These are phyloP conservation scores for Scomber scombrus DNA, from an alignment of 2,113 vertebrate species.

Conservation along the genomic window DNA sequence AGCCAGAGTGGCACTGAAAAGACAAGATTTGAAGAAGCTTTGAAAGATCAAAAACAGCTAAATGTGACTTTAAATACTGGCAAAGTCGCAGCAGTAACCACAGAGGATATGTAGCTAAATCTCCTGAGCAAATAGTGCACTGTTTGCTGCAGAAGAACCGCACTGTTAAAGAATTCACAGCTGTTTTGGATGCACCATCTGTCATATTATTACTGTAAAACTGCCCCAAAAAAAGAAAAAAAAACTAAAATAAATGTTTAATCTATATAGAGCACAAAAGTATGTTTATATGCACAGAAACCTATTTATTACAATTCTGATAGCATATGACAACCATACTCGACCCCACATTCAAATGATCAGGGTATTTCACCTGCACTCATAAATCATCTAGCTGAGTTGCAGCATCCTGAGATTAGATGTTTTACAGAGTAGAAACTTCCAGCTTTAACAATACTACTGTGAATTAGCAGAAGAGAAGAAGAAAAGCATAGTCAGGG, in stretches of 20 bases:
- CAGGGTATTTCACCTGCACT: not conserved
- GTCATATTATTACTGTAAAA: not conserved
- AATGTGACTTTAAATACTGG: not conserved
- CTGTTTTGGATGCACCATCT: not conserved
- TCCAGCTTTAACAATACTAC: not conserved
- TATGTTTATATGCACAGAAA: not conserved
- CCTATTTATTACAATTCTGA: not conserved
- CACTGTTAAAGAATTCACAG: not conserved
- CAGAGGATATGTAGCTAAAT: slow-evolving; percentile 12
- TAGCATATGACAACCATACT: not conserved
- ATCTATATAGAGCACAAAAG: not conserved
- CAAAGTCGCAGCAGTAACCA: slow-evolving; percentile 12
- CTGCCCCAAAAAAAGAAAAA: not conserved
- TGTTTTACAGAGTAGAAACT: no score
- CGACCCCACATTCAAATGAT: not conserved
- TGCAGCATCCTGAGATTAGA: not conserved
- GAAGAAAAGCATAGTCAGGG: not conserved
- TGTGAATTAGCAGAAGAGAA: not conserved
- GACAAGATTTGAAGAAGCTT: slow-evolving; percentile 12
- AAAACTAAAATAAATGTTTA: not conserved
- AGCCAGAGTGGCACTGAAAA: not conserved
- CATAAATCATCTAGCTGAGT: not conserved
- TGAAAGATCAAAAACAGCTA: not conserved
- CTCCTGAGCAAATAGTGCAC: slow-evolving; percentile 27
- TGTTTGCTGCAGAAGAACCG: slow-evolving; percentile 18